Evolutionary conservation across 2,888 invertebrate genomes (phyloP).

Genomic region (Aricia artaxerxes): DNA sequence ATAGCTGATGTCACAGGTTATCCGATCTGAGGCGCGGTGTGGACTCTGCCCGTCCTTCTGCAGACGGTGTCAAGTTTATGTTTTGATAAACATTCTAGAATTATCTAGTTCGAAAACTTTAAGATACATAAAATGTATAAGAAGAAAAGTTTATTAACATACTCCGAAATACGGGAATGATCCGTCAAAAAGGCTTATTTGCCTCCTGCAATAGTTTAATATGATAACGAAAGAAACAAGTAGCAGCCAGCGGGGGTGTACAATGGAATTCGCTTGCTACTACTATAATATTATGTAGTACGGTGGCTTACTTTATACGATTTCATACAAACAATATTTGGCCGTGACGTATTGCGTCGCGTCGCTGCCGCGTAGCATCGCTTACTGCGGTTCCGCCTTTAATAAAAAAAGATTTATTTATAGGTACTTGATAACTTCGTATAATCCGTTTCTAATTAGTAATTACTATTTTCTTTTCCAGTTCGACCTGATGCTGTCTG

Average conservation of each 20-base stretch:
- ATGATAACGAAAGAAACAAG: too few species aligned
- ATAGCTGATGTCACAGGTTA: neutral
- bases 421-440: neutral
- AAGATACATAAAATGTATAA: too few species aligned
- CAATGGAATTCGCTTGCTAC: too few species aligned
- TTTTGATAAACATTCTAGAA: constrained; percentile 8
- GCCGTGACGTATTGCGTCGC: too few species aligned
- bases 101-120: neutral
- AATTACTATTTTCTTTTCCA: constrained; percentile 64
- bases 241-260: too few species aligned
- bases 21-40: neutral
- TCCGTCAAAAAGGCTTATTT: neutral
- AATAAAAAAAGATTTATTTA: too few species aligned
- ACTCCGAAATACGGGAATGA: neutral
- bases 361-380: too few species aligned
- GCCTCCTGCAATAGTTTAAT: too few species aligned
- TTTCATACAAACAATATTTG: too few species aligned
- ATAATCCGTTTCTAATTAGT: neutral
- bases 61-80: constrained; percentile 15
- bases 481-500: constrained; percentile 96
- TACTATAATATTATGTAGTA: too few species aligned
- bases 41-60: neutral
- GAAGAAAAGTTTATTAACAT: neutral
- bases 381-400: too few species aligned
- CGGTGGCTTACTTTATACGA: too few species aligned